These are phyloP conservation scores for Myocastor coypus DNA, from an alignment of 2,113 vertebrate species.

Conservation along the genomic window DNA sequence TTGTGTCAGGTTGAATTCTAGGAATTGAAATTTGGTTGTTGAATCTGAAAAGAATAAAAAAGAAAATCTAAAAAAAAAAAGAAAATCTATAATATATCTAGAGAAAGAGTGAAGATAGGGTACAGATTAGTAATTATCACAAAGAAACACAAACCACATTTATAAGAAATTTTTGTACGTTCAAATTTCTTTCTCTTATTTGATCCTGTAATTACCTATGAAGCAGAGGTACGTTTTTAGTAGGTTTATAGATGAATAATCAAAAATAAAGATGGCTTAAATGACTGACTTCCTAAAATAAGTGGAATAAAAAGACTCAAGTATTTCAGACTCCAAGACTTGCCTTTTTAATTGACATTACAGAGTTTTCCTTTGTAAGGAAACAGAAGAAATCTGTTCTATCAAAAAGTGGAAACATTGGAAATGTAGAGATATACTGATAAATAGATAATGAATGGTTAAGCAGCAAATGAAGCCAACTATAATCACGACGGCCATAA, in stretches of 20 bases:
- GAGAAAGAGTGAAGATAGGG: conserved; percentile 25
- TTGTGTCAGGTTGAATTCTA: not conserved
- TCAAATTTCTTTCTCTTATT: not conserved
- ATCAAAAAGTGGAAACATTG: not conserved
- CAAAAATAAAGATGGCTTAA: not conserved
- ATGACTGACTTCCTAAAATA: not conserved
- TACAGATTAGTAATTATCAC: conserved; percentile 36
- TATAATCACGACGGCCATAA: not conserved
- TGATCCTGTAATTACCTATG: not conserved
- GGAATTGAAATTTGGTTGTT: not conserved
- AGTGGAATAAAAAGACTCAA: not conserved
- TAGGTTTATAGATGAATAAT: not conserved
- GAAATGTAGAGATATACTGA: not conserved
- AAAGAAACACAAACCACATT: not conserved
- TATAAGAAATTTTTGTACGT: not conserved
- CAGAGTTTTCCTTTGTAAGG: not conserved
- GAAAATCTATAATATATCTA: conserved; percentile 43
- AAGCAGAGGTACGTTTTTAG: not conserved
- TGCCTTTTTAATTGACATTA: not conserved
- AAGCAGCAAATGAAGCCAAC: not conserved
- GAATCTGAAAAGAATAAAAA: conserved; percentile 22
- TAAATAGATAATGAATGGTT: not conserved
- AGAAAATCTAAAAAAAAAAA: too few relatives aligned
- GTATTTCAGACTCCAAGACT: not conserved
- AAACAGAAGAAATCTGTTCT: not conserved